Conservation (phyloP, 2,888 invertebrate species). For the Dryomyza anilis region DNA sequence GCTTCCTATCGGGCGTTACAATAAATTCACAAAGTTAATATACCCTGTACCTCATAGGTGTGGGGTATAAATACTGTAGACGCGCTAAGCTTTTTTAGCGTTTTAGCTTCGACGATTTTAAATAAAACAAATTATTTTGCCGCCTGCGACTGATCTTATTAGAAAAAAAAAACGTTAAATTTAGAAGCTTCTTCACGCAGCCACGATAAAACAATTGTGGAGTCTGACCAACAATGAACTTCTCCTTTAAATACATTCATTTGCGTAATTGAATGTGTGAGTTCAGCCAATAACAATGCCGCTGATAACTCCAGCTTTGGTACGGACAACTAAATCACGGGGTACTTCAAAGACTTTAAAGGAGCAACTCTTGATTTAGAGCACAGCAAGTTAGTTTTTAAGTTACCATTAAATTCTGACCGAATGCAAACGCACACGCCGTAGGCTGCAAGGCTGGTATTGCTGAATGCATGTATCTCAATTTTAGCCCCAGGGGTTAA, state of each 20-base stretch:
- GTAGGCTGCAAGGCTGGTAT: slow-evolving; percentile 23
- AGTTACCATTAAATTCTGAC: neutral
- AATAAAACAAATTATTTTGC: too few relatives aligned
- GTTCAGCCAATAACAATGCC: slow-evolving; percentile 11
- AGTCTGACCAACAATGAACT: neutral
- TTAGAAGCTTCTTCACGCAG: too few relatives aligned
- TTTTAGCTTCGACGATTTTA: too few relatives aligned
- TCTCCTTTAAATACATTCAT: neutral
- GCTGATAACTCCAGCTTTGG: slow-evolving; percentile 15
- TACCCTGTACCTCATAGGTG: too few relatives aligned
- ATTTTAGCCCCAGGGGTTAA: neutral
- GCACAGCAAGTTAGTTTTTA: slow-evolving; percentile 12
- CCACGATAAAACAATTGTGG: neutral
- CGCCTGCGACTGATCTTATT: too few relatives aligned
- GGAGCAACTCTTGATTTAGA: slow-evolving; percentile 20
- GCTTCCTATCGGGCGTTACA: too few relatives aligned
- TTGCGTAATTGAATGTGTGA: neutral
- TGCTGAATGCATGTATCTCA: slow-evolving; percentile 25
- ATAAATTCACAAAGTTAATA: too few relatives aligned
- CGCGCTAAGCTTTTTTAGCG: too few relatives aligned
- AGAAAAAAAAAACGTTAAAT: too few relatives aligned
- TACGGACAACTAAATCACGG: too few relatives aligned
- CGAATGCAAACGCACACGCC: slow-evolving; percentile 22
- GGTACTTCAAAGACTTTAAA: neutral
- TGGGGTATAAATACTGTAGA: too few relatives aligned